Percentiles rank a stretch among this genome's conserved stretches.
Conservation (phyloP, 2,797 vertebrate genomes). For the Clarias fuscus region DNA sequence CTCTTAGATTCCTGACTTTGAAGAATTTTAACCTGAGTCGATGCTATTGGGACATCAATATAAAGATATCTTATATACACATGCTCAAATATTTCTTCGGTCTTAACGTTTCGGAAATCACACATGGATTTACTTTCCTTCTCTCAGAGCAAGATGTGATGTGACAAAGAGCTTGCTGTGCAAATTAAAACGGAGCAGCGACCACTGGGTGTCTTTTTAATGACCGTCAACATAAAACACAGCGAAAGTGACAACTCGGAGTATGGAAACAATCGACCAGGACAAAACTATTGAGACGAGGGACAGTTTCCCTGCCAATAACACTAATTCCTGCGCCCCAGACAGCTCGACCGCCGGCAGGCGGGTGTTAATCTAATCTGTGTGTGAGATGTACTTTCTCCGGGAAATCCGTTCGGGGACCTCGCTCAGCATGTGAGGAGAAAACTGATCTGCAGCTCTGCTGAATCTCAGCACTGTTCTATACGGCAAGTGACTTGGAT, state of each 20-base stretch:
- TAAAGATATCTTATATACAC: neutral
- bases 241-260: neutral
- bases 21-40: neutral
- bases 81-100: neutral
- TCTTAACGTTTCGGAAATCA: neutral
- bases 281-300: conserved; percentile 17
- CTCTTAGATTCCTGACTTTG: neutral
- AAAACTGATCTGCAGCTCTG: neutral
- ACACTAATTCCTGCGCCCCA: conserved; percentile 23
- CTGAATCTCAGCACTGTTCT: neutral
- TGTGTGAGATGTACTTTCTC: neutral
- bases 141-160: neutral
- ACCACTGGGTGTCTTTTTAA: conserved; percentile 25
- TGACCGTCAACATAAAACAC: conserved; percentile 16
- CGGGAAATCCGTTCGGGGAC: neutral
- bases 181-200: conserved; percentile 21
- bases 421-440: neutral
- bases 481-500: neutral
- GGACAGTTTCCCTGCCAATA: conserved; percentile 24
- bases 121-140: neutral
- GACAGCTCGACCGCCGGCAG: neutral
- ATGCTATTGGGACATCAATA: neutral
- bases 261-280: conserved; percentile 10
- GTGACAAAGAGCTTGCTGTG: neutral
- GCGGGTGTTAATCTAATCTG: conserved; percentile 10